Conservation (phyloP, 1,140 invertebrate species). For the Trichonephila clavipes region DNA sequence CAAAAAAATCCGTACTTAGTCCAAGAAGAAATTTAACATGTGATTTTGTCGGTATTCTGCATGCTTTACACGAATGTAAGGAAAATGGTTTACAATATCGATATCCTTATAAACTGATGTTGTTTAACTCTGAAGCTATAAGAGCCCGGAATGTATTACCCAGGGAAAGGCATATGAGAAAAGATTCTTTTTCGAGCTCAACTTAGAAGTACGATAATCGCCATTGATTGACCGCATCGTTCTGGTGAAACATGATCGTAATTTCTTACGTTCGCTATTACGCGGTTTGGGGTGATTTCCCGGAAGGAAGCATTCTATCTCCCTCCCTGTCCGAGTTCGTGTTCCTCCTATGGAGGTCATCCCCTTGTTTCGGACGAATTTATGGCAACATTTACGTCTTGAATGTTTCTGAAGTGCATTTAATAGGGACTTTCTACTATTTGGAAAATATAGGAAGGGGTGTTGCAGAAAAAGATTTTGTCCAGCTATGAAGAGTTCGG, state of each 20-base stretch:
- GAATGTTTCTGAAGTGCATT: constrained; percentile 15
- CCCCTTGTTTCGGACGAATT: constrained; percentile 22
- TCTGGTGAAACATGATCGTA: not conserved
- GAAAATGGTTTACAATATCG: too few relatives aligned
- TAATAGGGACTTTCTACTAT: not conserved
- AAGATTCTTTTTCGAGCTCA: not conserved
- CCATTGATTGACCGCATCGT: not conserved
- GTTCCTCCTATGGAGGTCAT: not conserved
- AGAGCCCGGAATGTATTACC: too few relatives aligned
- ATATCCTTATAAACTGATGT: too few relatives aligned
- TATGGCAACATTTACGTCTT: constrained; percentile 59
- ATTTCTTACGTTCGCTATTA: constrained; percentile 23
- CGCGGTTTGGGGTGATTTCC: constrained; percentile 54
- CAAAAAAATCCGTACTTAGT: too few relatives aligned
- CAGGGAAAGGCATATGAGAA: not conserved
- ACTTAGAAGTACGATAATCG: not conserved
- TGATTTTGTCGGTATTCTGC: too few relatives aligned
- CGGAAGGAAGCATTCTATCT: not conserved
- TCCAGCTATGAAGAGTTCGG: not conserved
- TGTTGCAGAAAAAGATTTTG: not conserved
- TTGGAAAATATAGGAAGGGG: not conserved
- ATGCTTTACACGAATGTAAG: too few relatives aligned
- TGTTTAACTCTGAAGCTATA: too few relatives aligned
- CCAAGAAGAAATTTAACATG: too few relatives aligned
- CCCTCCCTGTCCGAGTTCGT: too few relatives aligned